Base-by-base conservation (phyloP, 1,140 invertebrate species). In the Oedothorax gibbosus region DNA sequence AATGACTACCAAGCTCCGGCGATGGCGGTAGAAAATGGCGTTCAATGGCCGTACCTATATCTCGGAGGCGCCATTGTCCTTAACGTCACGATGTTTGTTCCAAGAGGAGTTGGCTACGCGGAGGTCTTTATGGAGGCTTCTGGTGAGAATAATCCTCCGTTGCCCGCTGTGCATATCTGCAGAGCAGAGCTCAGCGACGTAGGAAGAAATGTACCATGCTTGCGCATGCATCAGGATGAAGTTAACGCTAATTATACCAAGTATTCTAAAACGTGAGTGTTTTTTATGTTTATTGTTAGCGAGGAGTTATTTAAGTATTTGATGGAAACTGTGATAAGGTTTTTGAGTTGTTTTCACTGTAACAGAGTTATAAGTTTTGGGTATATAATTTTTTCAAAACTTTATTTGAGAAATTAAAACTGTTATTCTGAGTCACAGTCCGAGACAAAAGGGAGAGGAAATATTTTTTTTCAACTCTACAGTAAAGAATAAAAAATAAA, bases 91-190 rank as follows among this genome's bases (percentile, higher is more conserved):
- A 84, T 88, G 51, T 54, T 73, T 7, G 68, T 88, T 0, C 79
- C 85, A 0, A 56, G 51, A 15, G 85, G 80, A 21, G 73, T 73
- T 49, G 86, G 86, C 7, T 88, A 86, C 64, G 77, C 75, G 50
- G 86, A 87, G 12, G 79, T 88, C 10, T 81, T 81, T 15, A 72
- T 88, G 56, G 82, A 86, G 69, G 81, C 82, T n/a, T 66, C 72
- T 14, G 79, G 82, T 0, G 84, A 86, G 50, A 85, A 81, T 35
- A 86, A 85, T n/a, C 80, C 84, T 20, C 66, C 72, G 18, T 66
- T 88, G 35, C 87, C 87, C 2, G 80, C 81, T 5, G 69, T 87
- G 12, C 87, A 87, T 9, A 85, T 88, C 12, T 88, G 87, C 51
- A 64, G 80, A 21, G 53, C 86, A 3, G 75, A 85, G 35, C 12